Evolutionary conservation across 2,888 invertebrate species (phyloP), one percentile per base, ranked within the genome.

Genomic region (Schrankia costaestrigalis): DNA sequence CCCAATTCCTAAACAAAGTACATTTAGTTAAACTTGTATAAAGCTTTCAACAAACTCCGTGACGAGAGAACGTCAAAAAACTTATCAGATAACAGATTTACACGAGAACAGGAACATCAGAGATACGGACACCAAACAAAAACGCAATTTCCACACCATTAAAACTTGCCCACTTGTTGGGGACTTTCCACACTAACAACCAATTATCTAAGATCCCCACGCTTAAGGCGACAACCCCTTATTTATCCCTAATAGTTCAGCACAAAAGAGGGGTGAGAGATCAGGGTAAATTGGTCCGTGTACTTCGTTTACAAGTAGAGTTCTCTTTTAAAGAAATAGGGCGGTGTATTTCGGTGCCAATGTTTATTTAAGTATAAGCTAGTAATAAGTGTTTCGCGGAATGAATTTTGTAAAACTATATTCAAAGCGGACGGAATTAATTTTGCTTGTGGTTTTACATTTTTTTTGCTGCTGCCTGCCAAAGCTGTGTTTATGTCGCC

Each of bases 61-160:
- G 10, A 26, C 28, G 27, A 31, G 17, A 24, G 25, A 24, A 11
- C 31, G 22, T 37, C 44, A 26, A 41, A 30, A 46, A 54, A 44
- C 49, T 55, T 45, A 23, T 34, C 34, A 56, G 50, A 64, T 66
- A 67, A 59, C 56, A 55, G 60, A 71, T 72, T 67, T 69, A 63
- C 67, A 63, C 65, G 60, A 53, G 54, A 65, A 66, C 65, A 56
- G 55, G 64, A 54, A 68, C 71, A 75, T 74, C 69, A 54, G 61
- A 62, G 71, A 71, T 68, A 68, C 65, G 61, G 51, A 57, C 56
- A 50, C 64, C 65, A 69, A 78, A 77, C 77, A 76, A 77, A 78
- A 78, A 77, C 74, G 70, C 73, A 74, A 78, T 79, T 77, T 78
- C 67, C 76, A 72, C 77, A 63, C 74, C 77, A 76, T 78, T 78